Base-by-base conservation (phyloP, 2,113 vertebrate genomes). In the Herpailurus yagouaroundi region DNA sequence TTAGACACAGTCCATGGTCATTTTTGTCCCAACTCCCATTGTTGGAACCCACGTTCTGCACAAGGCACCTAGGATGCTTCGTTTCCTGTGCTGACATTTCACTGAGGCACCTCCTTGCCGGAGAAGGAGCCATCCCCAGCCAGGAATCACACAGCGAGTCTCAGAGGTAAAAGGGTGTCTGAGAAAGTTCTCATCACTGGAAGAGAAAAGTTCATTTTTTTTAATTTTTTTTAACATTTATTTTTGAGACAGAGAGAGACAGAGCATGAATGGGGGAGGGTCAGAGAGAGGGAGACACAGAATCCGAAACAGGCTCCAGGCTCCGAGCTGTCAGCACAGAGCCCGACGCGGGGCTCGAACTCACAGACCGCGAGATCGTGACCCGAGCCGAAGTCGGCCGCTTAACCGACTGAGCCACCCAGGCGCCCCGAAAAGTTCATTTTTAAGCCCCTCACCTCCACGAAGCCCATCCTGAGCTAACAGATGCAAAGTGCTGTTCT, bases 401-500 rank as follows among this genome's bases (percentile, higher is more conserved):
- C 45, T 45, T 8, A 45, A 45, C 45, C 8, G 1, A 45, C 45
- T 45, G 45, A 45, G 45, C 45, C 45, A 9, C 45, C 45, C 45
- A 45, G 45, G 45, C 45, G 1, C 45, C 45, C 45, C 45, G 33
- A 76, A 57, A 57, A 84, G 9, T 1, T n/a, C 0, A 4, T 1
- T 57, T 73, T 41, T 81, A 82, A 91, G 36, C 55, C n/a, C 33
- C 31, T 69, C 93, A 80, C 73, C 45, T 50, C 94, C 68, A 84
- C 79, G 63, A 94, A 84, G 31, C 8, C 76, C 76, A 23, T 68
- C 41, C 71, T 25, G 21, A 94, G 41, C 36, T n/a, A 55, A 38
- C 50, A 97, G 74, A 94, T 92, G 84, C 81, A 84, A 50, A 95
- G 45, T 25, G 69, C 66, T 25, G 77, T 76, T 60, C 80, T 36